Evolutionary conservation across 2,888 invertebrate species (phyloP).

Genomic region (Luperina nickerlii): DNA sequence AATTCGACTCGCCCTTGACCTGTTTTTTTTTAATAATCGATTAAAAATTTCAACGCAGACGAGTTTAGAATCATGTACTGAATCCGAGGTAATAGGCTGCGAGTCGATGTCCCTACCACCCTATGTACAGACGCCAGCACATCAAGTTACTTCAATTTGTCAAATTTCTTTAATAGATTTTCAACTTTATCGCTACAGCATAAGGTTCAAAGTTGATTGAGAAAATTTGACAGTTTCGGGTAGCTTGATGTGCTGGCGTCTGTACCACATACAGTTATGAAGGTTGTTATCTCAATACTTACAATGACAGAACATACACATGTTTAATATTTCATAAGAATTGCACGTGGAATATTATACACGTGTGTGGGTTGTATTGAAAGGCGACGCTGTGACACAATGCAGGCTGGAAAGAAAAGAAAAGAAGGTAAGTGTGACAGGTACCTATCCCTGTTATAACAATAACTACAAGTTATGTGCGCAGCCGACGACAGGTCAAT

Average conservation of each 20-base stretch:
- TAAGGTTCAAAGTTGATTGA: too few species aligned
- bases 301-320: background rate
- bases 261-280: background rate
- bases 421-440: slow-evolving; percentile 1
- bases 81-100: background rate
- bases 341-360: background rate
- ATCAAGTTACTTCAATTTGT: too few species aligned
- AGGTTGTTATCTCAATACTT: background rate
- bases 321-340: background rate
- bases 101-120: background rate
- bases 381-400: background rate
- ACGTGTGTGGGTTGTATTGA: background rate
- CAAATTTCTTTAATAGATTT: too few species aligned
- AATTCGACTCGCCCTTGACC: too few species aligned
- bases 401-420: background rate
- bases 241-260: background rate
- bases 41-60: too few species aligned
- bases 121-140: too few species aligned
- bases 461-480: background rate
- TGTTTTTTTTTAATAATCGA: background rate
- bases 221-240: too few species aligned
- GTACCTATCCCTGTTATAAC: background rate
- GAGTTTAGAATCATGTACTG: background rate
- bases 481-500: background rate
- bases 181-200: too few species aligned